Percentiles rank a stretch among this genome's conserved stretches.
phyloP scores from a whole-genome alignment of 1,140 invertebrate genomes.

The Hylaeus anthracinus region DNA sequence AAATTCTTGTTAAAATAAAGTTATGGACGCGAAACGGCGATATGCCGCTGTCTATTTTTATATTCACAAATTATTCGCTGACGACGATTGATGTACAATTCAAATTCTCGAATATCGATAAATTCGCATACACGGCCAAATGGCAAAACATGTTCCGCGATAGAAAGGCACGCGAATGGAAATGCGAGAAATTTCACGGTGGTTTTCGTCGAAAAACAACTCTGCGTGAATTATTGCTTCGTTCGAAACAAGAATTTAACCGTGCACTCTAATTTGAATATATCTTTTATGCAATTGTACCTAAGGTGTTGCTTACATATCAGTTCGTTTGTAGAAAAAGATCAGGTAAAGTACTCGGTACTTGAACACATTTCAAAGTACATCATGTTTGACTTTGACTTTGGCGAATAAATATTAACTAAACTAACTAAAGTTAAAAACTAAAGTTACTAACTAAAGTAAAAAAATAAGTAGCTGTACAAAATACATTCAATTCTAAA shows the following conservation, averaged over 20 bases:
- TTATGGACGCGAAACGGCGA: not conserved
- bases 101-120: not conserved
- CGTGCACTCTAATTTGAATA: not conserved
- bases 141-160: not conserved
- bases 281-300: not conserved
- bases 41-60: not conserved
- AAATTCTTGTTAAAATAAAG: conserved; percentile 4
- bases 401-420: not conserved
- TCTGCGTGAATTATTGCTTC: not conserved
- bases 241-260: not conserved
- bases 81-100: not conserved
- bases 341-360: no score
- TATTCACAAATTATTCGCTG: not conserved
- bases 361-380: no score
- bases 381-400: no score
- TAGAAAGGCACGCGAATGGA: not conserved
- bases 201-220: not conserved
- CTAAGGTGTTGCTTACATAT: not conserved
- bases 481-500: no score
- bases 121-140: not conserved
- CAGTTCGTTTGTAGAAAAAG: no score
- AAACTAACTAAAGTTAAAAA: no score
- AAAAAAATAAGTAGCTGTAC: no score
- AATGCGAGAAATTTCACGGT: not conserved
- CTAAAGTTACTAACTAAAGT: no score